phyloP scores from a whole-genome alignment of 1,140 invertebrate species.

The Centruroides sculpturatus region DNA sequence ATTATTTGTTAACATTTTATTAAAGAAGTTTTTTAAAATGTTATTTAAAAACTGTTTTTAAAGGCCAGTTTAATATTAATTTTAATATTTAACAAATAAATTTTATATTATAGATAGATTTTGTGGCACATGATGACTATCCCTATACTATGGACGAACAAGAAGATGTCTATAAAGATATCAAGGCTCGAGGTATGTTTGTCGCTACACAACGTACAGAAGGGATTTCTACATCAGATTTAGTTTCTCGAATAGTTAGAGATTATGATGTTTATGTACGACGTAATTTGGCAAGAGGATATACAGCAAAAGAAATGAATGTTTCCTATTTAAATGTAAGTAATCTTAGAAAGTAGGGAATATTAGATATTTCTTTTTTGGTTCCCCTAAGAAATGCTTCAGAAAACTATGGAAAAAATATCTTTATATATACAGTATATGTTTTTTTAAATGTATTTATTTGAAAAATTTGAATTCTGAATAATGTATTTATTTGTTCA shows the following conservation, averaged over 20 bases:
- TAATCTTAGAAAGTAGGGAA: background rate
- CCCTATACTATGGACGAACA: constrained; percentile 62
- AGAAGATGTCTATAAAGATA: constrained; percentile 70
- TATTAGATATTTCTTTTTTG: background rate
- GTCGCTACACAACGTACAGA: constrained; percentile 84
- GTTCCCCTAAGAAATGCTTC: background rate
- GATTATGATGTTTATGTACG: constrained; percentile 98
- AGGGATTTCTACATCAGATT: constrained; percentile 78
- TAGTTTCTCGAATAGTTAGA: constrained; percentile 91
- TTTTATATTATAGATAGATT: constrained; percentile 61
- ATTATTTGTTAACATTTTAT: too few species aligned
- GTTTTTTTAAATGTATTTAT: too few species aligned
- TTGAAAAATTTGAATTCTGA: too few species aligned
- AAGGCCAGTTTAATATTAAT: too few species aligned
- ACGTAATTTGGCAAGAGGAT: constrained; percentile 87
- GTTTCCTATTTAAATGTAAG: constrained; percentile 85
- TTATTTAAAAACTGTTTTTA: too few species aligned
- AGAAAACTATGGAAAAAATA: too few species aligned
- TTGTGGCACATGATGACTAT: constrained; percentile 97
- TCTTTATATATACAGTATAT: too few species aligned
- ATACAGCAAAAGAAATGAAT: constrained; percentile 94
- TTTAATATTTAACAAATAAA: too few species aligned
- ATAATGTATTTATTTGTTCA: too few species aligned
- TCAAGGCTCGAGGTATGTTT: constrained; percentile 94
- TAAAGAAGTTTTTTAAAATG: too few species aligned